Evolutionary conservation across 2,888 invertebrate species (phyloP).

Genomic region (Sabellastarte sp.): DNA sequence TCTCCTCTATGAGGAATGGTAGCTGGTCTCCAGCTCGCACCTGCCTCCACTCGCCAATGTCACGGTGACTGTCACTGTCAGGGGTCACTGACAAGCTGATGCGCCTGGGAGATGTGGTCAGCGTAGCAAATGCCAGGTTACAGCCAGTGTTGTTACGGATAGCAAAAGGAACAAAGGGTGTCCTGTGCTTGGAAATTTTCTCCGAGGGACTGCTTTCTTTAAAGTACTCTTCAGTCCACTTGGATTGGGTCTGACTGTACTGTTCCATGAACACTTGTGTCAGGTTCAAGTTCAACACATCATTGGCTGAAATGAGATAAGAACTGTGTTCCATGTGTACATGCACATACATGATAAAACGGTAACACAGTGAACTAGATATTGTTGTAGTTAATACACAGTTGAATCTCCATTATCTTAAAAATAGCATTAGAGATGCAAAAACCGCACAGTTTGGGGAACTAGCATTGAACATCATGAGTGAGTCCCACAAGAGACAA

Average conservation of each 20-base stretch:
- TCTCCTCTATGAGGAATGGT: slow-evolving; percentile 82
- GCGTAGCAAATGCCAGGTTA: slow-evolving; percentile 80
- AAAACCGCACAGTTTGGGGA: too few relatives aligned
- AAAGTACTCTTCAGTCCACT: slow-evolving; percentile 72
- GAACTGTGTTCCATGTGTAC: too few relatives aligned
- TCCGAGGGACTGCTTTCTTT: slow-evolving; percentile 19
- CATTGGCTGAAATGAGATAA: slow-evolving; percentile 63
- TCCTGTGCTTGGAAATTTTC: slow-evolving; percentile 64
- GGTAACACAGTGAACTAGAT: too few relatives aligned
- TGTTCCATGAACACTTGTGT: slow-evolving; percentile 86
- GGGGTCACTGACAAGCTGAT: background rate
- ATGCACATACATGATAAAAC: too few relatives aligned
- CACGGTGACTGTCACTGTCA: slow-evolving; percentile 17
- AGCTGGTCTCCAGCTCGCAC: slow-evolving; percentile 75
- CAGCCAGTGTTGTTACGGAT: slow-evolving; percentile 89
- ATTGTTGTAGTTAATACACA: too few relatives aligned
- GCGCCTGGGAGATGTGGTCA: slow-evolving; percentile 63
- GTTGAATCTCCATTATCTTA: too few relatives aligned
- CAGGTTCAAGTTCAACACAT: slow-evolving; percentile 81
- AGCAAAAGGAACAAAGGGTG: slow-evolving; percentile 93
- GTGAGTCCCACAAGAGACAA: too few relatives aligned
- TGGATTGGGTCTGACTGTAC: slow-evolving; percentile 70
- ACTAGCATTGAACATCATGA: too few relatives aligned
- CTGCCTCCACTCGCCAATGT: slow-evolving; percentile 67
- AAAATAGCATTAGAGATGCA: too few relatives aligned